Percentiles rank a stretch among this genome's conserved stretches.
Conservation (phyloP, 92 coral and sea anemone species). For the Bergia sp. region DNA sequence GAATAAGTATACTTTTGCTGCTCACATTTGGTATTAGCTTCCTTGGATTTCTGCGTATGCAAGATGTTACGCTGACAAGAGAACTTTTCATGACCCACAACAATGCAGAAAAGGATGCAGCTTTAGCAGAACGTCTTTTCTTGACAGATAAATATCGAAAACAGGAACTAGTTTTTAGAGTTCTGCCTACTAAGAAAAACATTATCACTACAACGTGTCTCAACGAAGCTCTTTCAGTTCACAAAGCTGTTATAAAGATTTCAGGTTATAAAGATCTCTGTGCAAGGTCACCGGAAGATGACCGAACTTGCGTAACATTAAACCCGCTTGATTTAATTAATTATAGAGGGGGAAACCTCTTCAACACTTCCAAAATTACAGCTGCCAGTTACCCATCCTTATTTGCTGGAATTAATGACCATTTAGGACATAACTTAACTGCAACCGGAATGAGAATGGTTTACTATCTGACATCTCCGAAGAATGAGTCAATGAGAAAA, state of each 20-base stretch:
- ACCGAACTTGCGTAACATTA: not conserved
- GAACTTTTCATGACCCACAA: not conserved
- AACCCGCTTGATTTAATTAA: slow-evolving; percentile 1
- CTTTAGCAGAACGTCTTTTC: not conserved
- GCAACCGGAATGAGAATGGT: not conserved
- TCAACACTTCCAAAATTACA: not conserved
- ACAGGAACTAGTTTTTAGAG: no score
- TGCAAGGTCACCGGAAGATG: not conserved
- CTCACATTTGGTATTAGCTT: not conserved
- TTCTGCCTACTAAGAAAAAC: no score
- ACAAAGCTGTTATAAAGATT: not conserved
- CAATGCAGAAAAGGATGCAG: not conserved
- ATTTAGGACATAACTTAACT: not conserved
- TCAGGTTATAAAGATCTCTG: not conserved
- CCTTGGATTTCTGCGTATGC: slow-evolving; percentile 13
- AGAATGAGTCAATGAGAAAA: not conserved
- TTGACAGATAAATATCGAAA: not conserved
- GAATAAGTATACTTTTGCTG: not conserved
- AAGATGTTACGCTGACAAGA: not conserved
- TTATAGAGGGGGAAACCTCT: not conserved
- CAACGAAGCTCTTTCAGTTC: not conserved
- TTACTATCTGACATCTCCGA: not conserved
- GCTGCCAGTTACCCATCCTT: not conserved
- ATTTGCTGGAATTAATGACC: not conserved
- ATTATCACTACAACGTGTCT: not conserved